A percentile compares a stretch with the other conserved stretches of the same genome.
Conservation (phyloP, 2,113 vertebrate species). For the Archilochus colubris region DNA sequence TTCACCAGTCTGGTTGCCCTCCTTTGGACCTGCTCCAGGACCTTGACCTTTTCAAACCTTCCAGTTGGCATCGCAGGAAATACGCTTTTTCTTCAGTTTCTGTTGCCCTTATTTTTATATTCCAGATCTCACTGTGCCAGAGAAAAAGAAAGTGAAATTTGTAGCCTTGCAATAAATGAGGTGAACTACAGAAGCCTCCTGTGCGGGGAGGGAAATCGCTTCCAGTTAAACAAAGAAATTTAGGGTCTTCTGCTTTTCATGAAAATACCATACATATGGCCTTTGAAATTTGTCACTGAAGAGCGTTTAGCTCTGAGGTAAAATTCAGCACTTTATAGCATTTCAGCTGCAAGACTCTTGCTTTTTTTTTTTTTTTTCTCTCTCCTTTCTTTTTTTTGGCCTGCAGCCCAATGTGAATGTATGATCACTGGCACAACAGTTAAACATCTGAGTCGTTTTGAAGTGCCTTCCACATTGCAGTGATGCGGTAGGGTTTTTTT, state of each 20-base stretch:
- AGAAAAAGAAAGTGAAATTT: constrained; percentile 23
- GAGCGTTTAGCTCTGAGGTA: constrained; percentile 80
- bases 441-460: constrained; percentile 84
- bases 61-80: neutral
- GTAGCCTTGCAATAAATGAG: constrained; percentile 59
- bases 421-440: constrained; percentile 83
- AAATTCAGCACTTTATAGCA: constrained; percentile 78
- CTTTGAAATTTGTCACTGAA: constrained; percentile 84
- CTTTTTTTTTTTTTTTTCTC: neutral
- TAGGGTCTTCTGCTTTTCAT: constrained; percentile 77
- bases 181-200: constrained; percentile 51
- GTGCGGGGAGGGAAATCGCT: constrained; percentile 63
- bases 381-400: constrained; percentile 32
- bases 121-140: neutral
- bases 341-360: constrained; percentile 74
- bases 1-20: too few species aligned
- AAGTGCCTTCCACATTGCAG: constrained; percentile 75
- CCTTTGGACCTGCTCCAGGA: too few species aligned
- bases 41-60: constrained; percentile 3
- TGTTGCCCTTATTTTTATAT: constrained; percentile 11
- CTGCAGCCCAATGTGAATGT: constrained; percentile 81
- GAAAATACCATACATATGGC: constrained; percentile 78
- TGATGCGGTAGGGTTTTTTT: constrained; percentile 70
- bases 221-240: constrained; percentile 82
- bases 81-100: neutral